These are phyloP conservation scores for Holacanthus passer DNA, from an alignment of 2,113 vertebrate species.

Conservation along the genomic window DNA sequence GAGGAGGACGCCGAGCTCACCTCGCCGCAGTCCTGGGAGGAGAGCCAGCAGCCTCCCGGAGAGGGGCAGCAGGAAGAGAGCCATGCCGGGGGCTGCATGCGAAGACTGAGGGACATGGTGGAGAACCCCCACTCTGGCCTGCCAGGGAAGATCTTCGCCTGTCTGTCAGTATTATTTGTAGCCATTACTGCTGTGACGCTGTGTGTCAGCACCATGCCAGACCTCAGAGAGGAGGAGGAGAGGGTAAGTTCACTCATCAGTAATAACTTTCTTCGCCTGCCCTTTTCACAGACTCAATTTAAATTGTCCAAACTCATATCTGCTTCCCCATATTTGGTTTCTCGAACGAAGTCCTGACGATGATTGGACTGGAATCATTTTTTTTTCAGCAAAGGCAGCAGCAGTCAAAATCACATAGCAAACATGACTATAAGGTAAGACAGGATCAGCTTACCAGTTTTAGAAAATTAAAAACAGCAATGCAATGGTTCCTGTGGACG, in stretches of 20 bases:
- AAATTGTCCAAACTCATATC: conserved; percentile 6
- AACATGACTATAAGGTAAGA: background rate
- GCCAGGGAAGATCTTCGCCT: conserved; percentile 96
- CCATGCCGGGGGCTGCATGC: conserved; percentile 83
- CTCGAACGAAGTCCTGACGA: background rate
- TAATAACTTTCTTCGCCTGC: background rate
- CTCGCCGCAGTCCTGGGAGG: conserved; percentile 76
- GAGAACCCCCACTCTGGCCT: conserved; percentile 95
- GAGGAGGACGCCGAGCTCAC: conserved; percentile 81
- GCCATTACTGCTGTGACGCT: conserved; percentile 95
- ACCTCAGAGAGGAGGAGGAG: conserved; percentile 94
- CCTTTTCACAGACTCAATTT: background rate
- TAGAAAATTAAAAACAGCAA: background rate
- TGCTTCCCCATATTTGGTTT: background rate
- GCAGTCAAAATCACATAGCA: background rate
- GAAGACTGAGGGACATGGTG: conserved; percentile 92
- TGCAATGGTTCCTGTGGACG: background rate
- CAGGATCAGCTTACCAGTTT: background rate
- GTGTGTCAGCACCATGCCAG: conserved; percentile 98
- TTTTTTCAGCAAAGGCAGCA: background rate
- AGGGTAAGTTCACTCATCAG: conserved; percentile 86
- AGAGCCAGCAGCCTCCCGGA: conserved; percentile 61
- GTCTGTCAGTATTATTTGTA: conserved; percentile 93
- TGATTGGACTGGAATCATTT: conserved; percentile 2
- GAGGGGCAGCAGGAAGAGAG: conserved; percentile 70